Evolutionary conservation across 2,797 vertebrate genomes (phyloP).

Genomic region (Triplophysa yarkandensis): DNA sequence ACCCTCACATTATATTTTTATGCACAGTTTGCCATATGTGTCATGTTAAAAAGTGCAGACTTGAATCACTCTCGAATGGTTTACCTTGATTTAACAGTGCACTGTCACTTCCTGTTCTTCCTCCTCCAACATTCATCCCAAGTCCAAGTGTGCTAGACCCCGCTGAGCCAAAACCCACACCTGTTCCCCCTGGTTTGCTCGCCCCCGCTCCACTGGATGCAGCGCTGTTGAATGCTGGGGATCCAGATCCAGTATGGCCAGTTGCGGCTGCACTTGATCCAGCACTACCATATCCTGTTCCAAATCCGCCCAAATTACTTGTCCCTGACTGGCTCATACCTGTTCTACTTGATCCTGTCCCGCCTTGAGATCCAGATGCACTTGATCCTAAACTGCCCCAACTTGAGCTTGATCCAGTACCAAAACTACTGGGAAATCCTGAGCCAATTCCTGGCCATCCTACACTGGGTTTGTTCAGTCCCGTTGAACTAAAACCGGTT

Average conservation of each 20-base stretch:
- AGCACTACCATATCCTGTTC: slow-evolving; percentile 34
- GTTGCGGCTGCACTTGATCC: slow-evolving; percentile 25
- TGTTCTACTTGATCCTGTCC: slow-evolving; percentile 46
- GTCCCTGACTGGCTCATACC: slow-evolving; percentile 17
- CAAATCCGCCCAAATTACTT: slow-evolving; percentile 26
- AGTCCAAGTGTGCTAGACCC: slow-evolving; percentile 41
- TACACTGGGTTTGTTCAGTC: slow-evolving; percentile 1
- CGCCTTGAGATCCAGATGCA: slow-evolving; percentile 34
- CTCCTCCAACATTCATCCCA: slow-evolving; percentile 47
- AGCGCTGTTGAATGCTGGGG: slow-evolving; percentile 13
- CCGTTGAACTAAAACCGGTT: slow-evolving; percentile 20
- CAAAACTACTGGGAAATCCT: background rate
- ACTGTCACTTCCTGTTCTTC: slow-evolving; percentile 38
- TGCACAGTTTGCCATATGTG: background rate
- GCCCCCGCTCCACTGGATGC: slow-evolving; percentile 36
- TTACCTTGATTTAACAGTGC: slow-evolving; percentile 50
- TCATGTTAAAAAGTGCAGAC: background rate
- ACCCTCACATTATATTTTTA: background rate
- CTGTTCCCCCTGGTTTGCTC: slow-evolving; percentile 41
- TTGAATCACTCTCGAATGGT: background rate
- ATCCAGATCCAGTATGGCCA: slow-evolving; percentile 27
- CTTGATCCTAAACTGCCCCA: slow-evolving; percentile 25
- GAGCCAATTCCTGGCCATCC: slow-evolving; percentile 21
- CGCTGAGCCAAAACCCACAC: background rate
- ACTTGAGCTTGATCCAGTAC: slow-evolving; percentile 18